Conservation (phyloP, 1,140 invertebrate genomes). For the Zophobas atratus region DNA sequence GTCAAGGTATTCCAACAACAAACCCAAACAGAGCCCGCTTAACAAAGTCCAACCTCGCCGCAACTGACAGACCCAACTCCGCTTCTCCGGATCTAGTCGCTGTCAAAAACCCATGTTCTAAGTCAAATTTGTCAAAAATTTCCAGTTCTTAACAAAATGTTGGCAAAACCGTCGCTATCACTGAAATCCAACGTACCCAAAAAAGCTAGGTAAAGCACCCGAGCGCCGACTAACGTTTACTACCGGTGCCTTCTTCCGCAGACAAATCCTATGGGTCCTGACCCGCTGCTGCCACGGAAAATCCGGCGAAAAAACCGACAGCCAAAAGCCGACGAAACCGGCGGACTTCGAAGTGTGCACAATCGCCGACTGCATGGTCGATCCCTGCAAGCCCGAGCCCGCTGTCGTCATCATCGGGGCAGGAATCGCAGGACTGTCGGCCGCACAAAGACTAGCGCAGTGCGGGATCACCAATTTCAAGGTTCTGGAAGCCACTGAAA, state of each 20-base stretch:
- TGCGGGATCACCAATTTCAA: slow-evolving; percentile 80
- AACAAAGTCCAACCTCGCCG: background rate
- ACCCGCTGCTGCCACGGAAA: background rate
- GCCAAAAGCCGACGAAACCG: slow-evolving; percentile 7
- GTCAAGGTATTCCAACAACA: too few species aligned
- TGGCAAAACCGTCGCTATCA: slow-evolving; percentile 19
- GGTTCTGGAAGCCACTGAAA: slow-evolving; percentile 82
- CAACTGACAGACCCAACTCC: background rate
- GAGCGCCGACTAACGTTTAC: background rate
- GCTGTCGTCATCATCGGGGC: slow-evolving; percentile 81
- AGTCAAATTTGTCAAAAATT: slow-evolving; percentile 32
- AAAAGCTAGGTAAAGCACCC: slow-evolving; percentile 1
- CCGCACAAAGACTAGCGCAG: slow-evolving; percentile 78
- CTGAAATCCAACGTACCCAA: background rate
- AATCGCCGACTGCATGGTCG: slow-evolving; percentile 68
- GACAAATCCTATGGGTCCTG: background rate
- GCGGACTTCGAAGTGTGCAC: slow-evolving; percentile 61
- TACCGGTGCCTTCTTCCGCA: background rate
- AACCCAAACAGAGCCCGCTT: background rate
- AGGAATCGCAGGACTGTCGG: slow-evolving; percentile 83
- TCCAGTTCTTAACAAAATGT: slow-evolving; percentile 27
- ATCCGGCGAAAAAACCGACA: background rate
- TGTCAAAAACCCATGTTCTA: background rate
- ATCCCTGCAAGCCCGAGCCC: slow-evolving; percentile 75
- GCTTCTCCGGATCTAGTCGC: slow-evolving; percentile 8